Conservation (phyloP, 1,140 invertebrate species). For the Hesperophylax magnus region DNA sequence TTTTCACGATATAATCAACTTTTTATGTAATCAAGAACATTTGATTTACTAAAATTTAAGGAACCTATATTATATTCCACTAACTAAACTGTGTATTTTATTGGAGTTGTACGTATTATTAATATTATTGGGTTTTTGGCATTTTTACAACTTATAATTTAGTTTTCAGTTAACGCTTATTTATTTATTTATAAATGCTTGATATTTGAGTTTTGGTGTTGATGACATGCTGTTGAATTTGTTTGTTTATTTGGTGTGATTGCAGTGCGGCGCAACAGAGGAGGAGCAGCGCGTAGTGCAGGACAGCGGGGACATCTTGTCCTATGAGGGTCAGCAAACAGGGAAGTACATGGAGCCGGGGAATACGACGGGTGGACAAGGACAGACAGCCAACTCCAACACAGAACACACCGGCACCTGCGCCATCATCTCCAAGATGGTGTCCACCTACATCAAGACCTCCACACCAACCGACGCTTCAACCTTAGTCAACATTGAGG, state of each 20-base stretch:
- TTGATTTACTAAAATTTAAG: no score
- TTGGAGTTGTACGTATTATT: no score
- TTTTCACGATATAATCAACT: no score
- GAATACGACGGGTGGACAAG: not conserved
- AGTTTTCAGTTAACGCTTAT: no score
- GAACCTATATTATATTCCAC: no score
- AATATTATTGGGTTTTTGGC: no score
- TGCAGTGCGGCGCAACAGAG: conserved; percentile 52
- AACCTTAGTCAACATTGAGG: conserved; percentile 38
- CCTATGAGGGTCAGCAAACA: conserved; percentile 46
- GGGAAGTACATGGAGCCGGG: conserved; percentile 47
- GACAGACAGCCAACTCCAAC: conserved; percentile 11
- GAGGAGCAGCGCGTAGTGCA: conserved; percentile 43
- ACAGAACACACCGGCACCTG: conserved; percentile 29
- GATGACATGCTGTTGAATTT: not conserved
- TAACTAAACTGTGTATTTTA: no score
- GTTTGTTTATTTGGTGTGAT: conserved; percentile 20
- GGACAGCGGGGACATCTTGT: conserved; percentile 19
- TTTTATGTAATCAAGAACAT: no score
- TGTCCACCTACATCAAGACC: conserved; percentile 41
- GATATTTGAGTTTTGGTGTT: no score
- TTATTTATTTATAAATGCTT: no score
- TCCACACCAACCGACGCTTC: conserved; percentile 19
- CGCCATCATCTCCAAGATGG: conserved; percentile 45
- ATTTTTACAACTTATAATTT: no score